Conservation (phyloP, 1,140 invertebrate species). For the Leptestheria dahalacensis region DNA sequence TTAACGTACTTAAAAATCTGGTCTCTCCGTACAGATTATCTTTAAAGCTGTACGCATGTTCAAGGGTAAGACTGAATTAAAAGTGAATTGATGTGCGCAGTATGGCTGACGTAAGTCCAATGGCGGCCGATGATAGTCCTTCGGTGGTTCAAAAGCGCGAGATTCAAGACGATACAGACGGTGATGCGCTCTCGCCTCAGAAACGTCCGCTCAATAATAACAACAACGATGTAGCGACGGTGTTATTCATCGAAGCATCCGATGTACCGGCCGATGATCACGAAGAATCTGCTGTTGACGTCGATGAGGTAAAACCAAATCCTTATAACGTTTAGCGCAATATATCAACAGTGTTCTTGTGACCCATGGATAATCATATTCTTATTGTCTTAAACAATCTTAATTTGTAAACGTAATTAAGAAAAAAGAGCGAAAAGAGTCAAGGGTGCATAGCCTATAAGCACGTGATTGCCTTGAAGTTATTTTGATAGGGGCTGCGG, state of each 20-base stretch:
- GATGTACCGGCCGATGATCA: conserved; percentile 23
- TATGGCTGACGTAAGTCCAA: conserved; percentile 18
- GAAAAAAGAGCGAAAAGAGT: too few relatives aligned
- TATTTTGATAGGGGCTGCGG: background rate
- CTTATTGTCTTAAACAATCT: too few relatives aligned
- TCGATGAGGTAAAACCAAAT: conserved; percentile 5
- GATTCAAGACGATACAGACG: conserved; percentile 25
- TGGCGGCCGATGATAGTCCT: conserved; percentile 14
- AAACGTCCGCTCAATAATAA: conserved; percentile 27
- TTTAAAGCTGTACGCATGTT: too few relatives aligned
- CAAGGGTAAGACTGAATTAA: too few relatives aligned
- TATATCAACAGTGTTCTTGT: too few relatives aligned
- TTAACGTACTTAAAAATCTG: too few relatives aligned
- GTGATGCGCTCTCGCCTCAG: conserved; percentile 30
- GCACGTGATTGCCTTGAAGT: background rate
- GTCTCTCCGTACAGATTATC: too few relatives aligned
- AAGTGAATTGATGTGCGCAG: background rate
- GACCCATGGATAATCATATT: too few relatives aligned
- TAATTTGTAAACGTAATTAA: too few relatives aligned
- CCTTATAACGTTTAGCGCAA: too few relatives aligned
- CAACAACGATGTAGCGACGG: conserved; percentile 41
- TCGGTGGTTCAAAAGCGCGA: conserved; percentile 13
- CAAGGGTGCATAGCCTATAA: too few relatives aligned
- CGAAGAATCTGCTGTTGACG: conserved; percentile 10
- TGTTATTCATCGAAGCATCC: conserved; percentile 34